Conservation (phyloP, 2,113 vertebrate species). For the Diadophis punctatus region DNA sequence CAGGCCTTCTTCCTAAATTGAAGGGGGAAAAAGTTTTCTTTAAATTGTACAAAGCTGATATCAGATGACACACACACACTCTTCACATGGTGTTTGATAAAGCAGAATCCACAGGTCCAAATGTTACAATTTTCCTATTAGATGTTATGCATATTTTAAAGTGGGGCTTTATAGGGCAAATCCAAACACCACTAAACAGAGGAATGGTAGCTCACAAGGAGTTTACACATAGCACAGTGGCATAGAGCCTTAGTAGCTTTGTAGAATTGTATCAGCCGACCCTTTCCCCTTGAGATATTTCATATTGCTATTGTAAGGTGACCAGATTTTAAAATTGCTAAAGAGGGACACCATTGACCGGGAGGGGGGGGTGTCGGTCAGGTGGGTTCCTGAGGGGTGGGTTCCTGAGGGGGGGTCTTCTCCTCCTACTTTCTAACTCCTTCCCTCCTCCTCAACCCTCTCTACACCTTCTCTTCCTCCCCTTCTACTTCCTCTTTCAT, state of each 20-base stretch:
- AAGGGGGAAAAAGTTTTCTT: neutral
- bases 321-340: too few species aligned
- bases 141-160: neutral
- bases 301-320: conserved; percentile 16
- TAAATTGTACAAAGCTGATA: neutral
- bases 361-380: too few species aligned
- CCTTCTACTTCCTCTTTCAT: too few species aligned
- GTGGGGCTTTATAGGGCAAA: neutral
- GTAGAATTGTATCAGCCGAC: neutral
- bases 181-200: neutral
- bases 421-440: too few species aligned
- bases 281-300: conserved; percentile 1
- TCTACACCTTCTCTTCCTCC: too few species aligned
- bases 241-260: neutral
- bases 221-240: neutral
- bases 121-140: neutral
- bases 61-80: neutral
- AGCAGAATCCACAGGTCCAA: neutral
- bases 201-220: neutral
- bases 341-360: too few species aligned
- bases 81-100: neutral
- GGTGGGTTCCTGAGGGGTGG: too few species aligned
- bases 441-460: too few species aligned
- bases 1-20: neutral
- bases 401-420: too few species aligned